phyloP scores from a whole-genome alignment of 2,113 vertebrate genomes.

The Pogona vitticeps region DNA sequence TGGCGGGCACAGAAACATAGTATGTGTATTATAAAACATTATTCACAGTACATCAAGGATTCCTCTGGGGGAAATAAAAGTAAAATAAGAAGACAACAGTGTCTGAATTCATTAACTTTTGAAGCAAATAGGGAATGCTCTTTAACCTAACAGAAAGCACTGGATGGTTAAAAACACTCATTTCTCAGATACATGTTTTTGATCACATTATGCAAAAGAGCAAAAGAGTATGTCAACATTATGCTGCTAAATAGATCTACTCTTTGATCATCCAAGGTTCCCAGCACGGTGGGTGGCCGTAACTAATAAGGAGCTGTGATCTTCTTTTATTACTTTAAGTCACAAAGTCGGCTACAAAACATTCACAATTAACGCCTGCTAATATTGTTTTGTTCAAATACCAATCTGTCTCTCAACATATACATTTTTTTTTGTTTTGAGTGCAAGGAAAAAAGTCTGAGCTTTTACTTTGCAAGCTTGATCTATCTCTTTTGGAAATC shows the following conservation, averaged over 20 bases:
- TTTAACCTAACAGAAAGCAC: constrained; percentile 18
- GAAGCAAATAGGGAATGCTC: constrained; percentile 24
- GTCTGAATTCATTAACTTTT: constrained; percentile 40
- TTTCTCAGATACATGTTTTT: constrained; percentile 36
- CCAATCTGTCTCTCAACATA: constrained; percentile 33
- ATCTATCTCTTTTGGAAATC: constrained; percentile 22
- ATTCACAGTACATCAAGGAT: constrained; percentile 21
- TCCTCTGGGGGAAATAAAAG: not conserved
- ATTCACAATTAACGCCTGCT: constrained; percentile 50
- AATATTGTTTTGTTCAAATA: constrained; percentile 48
- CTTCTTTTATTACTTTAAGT: constrained; percentile 57
- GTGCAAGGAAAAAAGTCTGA: constrained; percentile 18
- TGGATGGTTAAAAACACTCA: constrained; percentile 43
- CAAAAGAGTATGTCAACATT: constrained; percentile 61
- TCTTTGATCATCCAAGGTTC: constrained; percentile 75
- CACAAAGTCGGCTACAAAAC: constrained; percentile 53
- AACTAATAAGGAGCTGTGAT: constrained; percentile 71
- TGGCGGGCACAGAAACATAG: not conserved
- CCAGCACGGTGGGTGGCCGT: constrained; percentile 71
- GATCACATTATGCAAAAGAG: constrained; percentile 60
- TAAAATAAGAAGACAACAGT: constrained; percentile 11
- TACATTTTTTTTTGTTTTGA: constrained; percentile 18
- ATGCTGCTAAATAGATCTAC: constrained; percentile 55
- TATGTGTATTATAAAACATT: constrained; percentile 8
- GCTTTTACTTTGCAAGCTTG: constrained; percentile 53